These are phyloP conservation scores for Scopus umbretta DNA, from an alignment of 2,113 vertebrate species.

Conservation along the genomic window DNA sequence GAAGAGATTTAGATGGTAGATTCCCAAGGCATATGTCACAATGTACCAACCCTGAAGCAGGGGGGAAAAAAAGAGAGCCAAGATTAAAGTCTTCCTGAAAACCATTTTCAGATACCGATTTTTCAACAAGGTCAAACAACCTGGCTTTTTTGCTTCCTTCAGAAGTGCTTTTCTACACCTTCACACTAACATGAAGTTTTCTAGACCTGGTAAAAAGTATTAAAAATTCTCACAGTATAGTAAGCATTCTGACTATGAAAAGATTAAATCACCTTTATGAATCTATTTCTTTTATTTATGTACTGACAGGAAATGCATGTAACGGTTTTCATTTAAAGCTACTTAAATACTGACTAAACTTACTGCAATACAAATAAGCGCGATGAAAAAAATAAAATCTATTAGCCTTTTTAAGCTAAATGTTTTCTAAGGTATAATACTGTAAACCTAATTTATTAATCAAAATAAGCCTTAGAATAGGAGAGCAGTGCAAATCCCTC, in stretches of 20 bases:
- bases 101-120: background rate
- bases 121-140: background rate
- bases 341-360: background rate
- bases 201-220: background rate
- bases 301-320: background rate
- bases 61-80: background rate
- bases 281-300: background rate
- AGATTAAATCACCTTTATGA: background rate
- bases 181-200: background rate
- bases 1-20: slow-evolving; percentile 85
- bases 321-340: background rate
- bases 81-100: background rate
- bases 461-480: background rate
- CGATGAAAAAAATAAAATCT: background rate
- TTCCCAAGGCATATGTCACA: slow-evolving; percentile 84
- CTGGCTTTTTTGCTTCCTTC: background rate
- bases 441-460: background rate
- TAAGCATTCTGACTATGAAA: background rate
- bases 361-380: background rate
- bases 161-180: background rate
- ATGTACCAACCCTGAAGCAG: slow-evolving; percentile 81
- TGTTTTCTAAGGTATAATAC: background rate
- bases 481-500: background rate
- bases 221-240: background rate
- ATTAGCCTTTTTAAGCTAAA: background rate